These are phyloP conservation scores for Porites cylindrica DNA, from an alignment of 92 coral and sea anemone genomes.

Conservation along the genomic window DNA sequence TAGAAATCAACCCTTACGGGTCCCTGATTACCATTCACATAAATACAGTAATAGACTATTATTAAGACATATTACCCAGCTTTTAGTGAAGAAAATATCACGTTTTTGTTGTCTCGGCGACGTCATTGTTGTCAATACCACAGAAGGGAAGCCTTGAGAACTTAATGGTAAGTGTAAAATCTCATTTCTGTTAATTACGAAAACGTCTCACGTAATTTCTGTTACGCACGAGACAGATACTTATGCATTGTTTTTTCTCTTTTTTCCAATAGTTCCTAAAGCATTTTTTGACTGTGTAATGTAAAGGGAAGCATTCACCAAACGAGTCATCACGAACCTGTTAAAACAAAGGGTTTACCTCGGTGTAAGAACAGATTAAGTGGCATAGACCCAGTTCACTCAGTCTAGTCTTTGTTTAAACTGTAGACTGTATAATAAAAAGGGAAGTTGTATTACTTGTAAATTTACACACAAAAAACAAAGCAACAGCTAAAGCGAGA, in stretches of 20 bases:
- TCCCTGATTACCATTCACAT: conserved; percentile 4
- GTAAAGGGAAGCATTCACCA: neutral
- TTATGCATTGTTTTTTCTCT: neutral
- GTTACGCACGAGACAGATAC: neutral
- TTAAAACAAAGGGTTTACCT: no score
- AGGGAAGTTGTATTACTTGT: conserved; percentile 2
- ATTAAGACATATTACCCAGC: neutral
- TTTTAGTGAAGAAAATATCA: neutral
- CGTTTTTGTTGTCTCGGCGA: neutral
- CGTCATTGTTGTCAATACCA: neutral
- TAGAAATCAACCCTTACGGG: neutral
- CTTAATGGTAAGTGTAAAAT: conserved; percentile 2
- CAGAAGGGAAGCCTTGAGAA: neutral
- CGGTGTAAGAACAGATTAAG: neutral
- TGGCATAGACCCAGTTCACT: conserved; percentile 2
- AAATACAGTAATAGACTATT: neutral
- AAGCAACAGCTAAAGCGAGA: neutral
- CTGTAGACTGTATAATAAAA: neutral
- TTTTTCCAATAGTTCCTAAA: neutral
- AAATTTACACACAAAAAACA: neutral
- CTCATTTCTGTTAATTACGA: neutral
- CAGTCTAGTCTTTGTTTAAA: neutral
- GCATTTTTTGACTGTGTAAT: neutral
- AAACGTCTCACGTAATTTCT: neutral
- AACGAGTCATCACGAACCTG: neutral